Evolutionary conservation across 64 coral and sea anemone genomes (phyloP).

Genomic region (Cladopsammia gracilis): DNA sequence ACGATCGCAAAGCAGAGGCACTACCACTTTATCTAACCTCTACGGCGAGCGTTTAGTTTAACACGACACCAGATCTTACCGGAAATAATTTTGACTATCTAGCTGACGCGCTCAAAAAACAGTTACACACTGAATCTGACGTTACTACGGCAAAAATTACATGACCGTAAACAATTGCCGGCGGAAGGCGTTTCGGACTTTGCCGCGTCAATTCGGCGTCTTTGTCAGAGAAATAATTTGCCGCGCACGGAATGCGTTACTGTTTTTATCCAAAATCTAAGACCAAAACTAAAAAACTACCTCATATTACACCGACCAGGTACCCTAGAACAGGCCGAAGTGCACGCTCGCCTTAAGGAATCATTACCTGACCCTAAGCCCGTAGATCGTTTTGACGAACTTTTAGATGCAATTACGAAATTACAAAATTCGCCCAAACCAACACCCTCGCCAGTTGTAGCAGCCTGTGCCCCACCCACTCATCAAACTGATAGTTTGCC

Average conservation of each 20-base stretch:
- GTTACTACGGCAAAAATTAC: conserved; percentile 46
- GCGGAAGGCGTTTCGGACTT: conserved; percentile 40
- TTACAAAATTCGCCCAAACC: background rate
- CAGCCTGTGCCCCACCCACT: too few relatives aligned
- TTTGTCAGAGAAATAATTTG: background rate
- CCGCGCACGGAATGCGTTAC: conserved; percentile 28
- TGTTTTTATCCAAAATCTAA: conserved; percentile 53
- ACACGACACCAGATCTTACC: background rate
- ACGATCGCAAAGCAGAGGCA: conserved; percentile 32
- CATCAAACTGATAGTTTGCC: background rate
- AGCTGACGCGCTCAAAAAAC: background rate
- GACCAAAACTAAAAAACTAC: conserved; percentile 14
- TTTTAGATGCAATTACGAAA: background rate
- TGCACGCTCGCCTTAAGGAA: background rate
- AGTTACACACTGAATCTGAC: conserved; percentile 58
- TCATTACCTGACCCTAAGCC: background rate
- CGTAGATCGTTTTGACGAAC: background rate
- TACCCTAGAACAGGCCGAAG: background rate
- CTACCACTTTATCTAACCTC: background rate
- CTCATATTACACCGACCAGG: background rate
- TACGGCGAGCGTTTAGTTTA: conserved; percentile 58
- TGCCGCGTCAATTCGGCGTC: background rate
- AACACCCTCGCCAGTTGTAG: background rate
- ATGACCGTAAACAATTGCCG: conserved; percentile 48
- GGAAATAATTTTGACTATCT: conserved; percentile 27